Conservation (phyloP, 2,888 invertebrate species). For the Omphaloscelis lunosa region DNA sequence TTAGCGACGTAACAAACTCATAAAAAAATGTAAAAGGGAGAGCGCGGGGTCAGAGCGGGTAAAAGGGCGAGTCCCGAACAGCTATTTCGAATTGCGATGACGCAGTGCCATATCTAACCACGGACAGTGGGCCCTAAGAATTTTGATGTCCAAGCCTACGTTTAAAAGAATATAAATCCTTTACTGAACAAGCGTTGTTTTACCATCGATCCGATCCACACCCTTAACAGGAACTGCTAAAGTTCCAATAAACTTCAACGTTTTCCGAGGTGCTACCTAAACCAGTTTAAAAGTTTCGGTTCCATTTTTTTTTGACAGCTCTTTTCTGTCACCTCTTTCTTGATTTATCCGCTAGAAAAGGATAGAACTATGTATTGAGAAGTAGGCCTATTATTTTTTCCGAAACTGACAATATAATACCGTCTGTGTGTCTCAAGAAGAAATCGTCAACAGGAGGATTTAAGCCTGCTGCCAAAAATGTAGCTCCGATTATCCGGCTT, state of each 20-base stretch:
- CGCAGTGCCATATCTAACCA: too few species aligned
- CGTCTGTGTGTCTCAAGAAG: slow-evolving; percentile 6
- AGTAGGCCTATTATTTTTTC: not conserved
- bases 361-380: not conserved
- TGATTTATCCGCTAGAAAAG: not conserved
- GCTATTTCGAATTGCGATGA: too few species aligned
- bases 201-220: too few species aligned
- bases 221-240: too few species aligned
- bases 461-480: not conserved
- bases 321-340: not conserved
- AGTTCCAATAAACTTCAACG: not conserved
- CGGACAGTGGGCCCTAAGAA: too few species aligned
- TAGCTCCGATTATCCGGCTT: slow-evolving; percentile 12
- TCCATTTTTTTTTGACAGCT: not conserved
- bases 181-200: too few species aligned
- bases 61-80: too few species aligned
- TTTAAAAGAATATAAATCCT: too few species aligned
- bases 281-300: not conserved
- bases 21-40: too few species aligned
- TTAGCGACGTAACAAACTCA: too few species aligned
- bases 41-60: too few species aligned
- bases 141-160: too few species aligned
- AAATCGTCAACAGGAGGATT: not conserved
- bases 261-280: not conserved
- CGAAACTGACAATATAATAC: not conserved